Evolutionary conservation across 2,888 invertebrate species (phyloP).

Genomic region (Oligia fasciuncula): DNA sequence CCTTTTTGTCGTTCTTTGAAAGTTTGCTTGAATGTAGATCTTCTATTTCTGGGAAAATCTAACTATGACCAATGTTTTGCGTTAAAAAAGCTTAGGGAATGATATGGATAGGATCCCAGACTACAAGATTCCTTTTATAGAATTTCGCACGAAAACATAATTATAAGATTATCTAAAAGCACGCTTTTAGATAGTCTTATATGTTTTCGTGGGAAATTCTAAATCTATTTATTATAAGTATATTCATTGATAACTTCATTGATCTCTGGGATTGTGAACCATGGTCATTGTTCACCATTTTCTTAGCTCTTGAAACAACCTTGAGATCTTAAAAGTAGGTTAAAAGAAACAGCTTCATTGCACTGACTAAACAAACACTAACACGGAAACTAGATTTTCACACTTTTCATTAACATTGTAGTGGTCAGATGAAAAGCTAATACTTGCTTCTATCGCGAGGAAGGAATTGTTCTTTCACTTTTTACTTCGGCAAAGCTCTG

Average conservation of each 20-base stretch:
- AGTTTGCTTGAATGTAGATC: background rate
- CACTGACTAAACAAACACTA: background rate
- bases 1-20: background rate
- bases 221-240: background rate
- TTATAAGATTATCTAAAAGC: too few relatives aligned
- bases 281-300: background rate
- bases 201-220: background rate
- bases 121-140: background rate
- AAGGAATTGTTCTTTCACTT: slow-evolving; percentile 16
- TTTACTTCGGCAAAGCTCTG: background rate
- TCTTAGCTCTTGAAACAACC: background rate
- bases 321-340: background rate
- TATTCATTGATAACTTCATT: background rate
- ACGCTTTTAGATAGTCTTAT: background rate
- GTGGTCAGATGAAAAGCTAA: slow-evolving; percentile 18
- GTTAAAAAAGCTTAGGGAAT: background rate
- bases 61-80: too few relatives aligned
- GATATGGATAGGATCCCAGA: background rate
- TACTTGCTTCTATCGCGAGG: background rate
- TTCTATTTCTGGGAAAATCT: slow-evolving; percentile 11
- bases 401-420: slow-evolving; percentile 12
- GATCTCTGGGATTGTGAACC: too few relatives aligned
- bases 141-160: background rate
- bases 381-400: background rate
- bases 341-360: background rate